Conservation (phyloP, 2,113 vertebrate species). For the Macquaria ambigua region DNA sequence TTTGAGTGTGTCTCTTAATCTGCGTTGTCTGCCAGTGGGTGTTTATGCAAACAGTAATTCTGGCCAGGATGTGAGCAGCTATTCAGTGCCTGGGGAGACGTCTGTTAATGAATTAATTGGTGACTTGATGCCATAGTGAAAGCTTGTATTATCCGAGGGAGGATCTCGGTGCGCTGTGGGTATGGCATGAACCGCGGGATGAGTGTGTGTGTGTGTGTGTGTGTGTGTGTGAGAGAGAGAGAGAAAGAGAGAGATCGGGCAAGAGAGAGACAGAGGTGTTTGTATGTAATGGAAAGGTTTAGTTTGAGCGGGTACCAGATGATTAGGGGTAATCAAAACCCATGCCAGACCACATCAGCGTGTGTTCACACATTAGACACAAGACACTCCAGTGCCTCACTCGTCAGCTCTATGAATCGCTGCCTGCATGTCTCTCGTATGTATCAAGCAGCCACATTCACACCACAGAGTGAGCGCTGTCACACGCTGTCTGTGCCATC, state of each 20-base stretch:
- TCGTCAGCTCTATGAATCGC: slow-evolving; percentile 45
- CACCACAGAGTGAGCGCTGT: slow-evolving; percentile 17
- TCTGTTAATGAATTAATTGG: slow-evolving; percentile 79
- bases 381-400: slow-evolving; percentile 30
- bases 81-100: slow-evolving; percentile 60
- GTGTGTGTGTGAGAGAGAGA: slow-evolving; percentile 17
- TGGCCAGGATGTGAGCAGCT: slow-evolving; percentile 55
- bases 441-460: slow-evolving; percentile 18
- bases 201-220: slow-evolving; percentile 17
- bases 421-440: slow-evolving; percentile 22
- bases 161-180: slow-evolving; percentile 65
- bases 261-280: slow-evolving; percentile 21
- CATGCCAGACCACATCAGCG: slow-evolving; percentile 58
- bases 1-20: slow-evolving; percentile 43
- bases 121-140: slow-evolving; percentile 71
- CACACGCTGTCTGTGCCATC: not conserved
- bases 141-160: slow-evolving; percentile 63
- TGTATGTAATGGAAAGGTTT: slow-evolving; percentile 64
- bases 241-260: slow-evolving; percentile 1
- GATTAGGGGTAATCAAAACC: slow-evolving; percentile 71
- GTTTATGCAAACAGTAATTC: slow-evolving; percentile 65
- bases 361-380: slow-evolving; percentile 64
- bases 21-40: slow-evolving; percentile 52
- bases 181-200: slow-evolving; percentile 48
- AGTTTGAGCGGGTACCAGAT: slow-evolving; percentile 52